Evolutionary conservation across 2,888 invertebrate species (phyloP).

Genomic region (Acholoe squamosa): DNA sequence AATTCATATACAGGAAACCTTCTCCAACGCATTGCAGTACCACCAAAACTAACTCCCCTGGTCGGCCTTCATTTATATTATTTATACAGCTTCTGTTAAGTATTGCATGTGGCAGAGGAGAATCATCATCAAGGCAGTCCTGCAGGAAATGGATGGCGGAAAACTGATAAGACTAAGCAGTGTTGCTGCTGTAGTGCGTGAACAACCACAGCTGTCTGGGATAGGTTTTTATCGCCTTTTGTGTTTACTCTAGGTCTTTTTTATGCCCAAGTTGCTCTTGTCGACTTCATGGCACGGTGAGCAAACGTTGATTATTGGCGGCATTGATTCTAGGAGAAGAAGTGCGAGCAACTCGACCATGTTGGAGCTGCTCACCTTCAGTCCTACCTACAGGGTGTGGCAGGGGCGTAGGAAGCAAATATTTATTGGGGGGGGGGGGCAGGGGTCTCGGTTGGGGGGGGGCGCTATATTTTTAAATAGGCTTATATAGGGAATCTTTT

Average conservation of each 20-base stretch:
- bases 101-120: constrained; percentile 35
- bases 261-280: not conserved
- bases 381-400: too few species aligned
- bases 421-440: too few species aligned
- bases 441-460: too few species aligned
- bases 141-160: constrained; percentile 36
- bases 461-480: too few species aligned
- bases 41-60: not conserved
- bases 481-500: too few species aligned
- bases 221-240: not conserved
- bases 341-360: not conserved
- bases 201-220: not conserved
- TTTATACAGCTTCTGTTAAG: constrained; percentile 9
- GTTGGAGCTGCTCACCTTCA: not conserved
- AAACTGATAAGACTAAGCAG: constrained; percentile 8
- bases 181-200: not conserved
- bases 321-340: not conserved
- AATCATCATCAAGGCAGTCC: not conserved
- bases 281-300: constrained; percentile 38
- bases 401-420: too few species aligned
- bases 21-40: too few species aligned
- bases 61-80: constrained; percentile 22
- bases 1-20: not conserved
- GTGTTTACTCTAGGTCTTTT: not conserved
- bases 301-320: constrained; percentile 42